Evolutionary conservation across 2,888 invertebrate species (phyloP).

Genomic region (Drosophila multiciliata): DNA sequence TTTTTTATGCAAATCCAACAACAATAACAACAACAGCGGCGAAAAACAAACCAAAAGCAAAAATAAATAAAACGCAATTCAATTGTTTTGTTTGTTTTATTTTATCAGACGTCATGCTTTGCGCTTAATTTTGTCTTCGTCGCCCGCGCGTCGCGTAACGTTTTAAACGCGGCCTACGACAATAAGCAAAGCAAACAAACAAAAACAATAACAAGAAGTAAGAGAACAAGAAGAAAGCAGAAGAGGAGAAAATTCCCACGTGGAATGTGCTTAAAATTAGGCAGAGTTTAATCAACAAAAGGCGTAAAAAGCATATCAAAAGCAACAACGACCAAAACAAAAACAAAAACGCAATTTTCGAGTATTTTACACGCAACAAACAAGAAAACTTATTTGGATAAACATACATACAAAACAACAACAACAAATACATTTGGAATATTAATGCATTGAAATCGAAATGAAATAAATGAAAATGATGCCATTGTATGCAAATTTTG

Average conservation of each 20-base stretch:
- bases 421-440: constrained; percentile 4
- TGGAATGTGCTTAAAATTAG: constrained; percentile 23
- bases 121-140: constrained; percentile 24
- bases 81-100: constrained; percentile 13
- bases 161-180: constrained; percentile 61
- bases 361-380: constrained; percentile 31
- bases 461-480: constrained; percentile 40
- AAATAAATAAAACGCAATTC: constrained; percentile 3
- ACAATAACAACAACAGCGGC: neutral
- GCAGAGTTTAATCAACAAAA: constrained; percentile 30
- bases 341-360: constrained; percentile 32
- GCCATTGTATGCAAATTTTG: constrained; percentile 46
- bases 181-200: constrained; percentile 42
- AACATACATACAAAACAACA: constrained; percentile 11
- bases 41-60: constrained; percentile 14
- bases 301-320: constrained; percentile 49
- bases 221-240: constrained; percentile 8
- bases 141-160: constrained; percentile 40
- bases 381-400: constrained; percentile 13
- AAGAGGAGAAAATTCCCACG: constrained; percentile 21
- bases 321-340: constrained; percentile 26
- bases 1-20: constrained; percentile 17
- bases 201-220: constrained; percentile 18
- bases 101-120: constrained; percentile 36
- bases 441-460: constrained; percentile 26